These are phyloP conservation scores for Drosophila pectinifera DNA, from an alignment of 1,140 invertebrate species.

Conservation along the genomic window DNA sequence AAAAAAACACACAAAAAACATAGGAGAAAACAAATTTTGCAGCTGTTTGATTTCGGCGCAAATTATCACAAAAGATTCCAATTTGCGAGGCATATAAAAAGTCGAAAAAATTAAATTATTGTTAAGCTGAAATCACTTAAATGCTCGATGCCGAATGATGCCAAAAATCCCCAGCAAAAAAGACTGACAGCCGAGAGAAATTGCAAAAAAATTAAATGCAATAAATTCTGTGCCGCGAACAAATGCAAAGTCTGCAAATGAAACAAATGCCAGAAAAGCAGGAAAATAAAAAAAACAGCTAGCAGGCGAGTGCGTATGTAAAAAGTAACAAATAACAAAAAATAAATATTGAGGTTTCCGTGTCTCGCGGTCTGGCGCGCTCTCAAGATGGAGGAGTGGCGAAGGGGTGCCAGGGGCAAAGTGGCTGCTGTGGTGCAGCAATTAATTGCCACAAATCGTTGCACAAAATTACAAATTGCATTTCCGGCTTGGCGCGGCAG, in stretches of 20 bases:
- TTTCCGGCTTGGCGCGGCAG: constrained; percentile 71
- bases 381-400: constrained; percentile 14
- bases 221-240: constrained; percentile 67
- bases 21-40: constrained; percentile 65
- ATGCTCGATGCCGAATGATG: constrained; percentile 51
- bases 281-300: constrained; percentile 17
- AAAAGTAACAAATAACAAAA: constrained; percentile 37
- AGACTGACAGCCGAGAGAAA: constrained; percentile 30
- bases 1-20: background rate
- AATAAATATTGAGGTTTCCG: constrained; percentile 74
- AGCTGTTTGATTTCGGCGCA: constrained; percentile 80
- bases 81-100: constrained; percentile 20
- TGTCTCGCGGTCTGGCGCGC: constrained; percentile 76
- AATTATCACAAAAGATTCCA: constrained; percentile 73
- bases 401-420: constrained; percentile 8
- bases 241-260: constrained; percentile 31
- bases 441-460: constrained; percentile 80
- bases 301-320: background rate
- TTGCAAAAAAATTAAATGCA: constrained; percentile 69
- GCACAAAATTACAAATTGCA: constrained; percentile 79
- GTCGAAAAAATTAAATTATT: constrained; percentile 53
- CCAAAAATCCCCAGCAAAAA: constrained; percentile 27
- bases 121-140: constrained; percentile 80
- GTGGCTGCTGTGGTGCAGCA: constrained; percentile 38
- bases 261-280: constrained; percentile 14